Base-by-base conservation (phyloP, 2,888 invertebrate genomes). In the Zelleria hepariella region DNA sequence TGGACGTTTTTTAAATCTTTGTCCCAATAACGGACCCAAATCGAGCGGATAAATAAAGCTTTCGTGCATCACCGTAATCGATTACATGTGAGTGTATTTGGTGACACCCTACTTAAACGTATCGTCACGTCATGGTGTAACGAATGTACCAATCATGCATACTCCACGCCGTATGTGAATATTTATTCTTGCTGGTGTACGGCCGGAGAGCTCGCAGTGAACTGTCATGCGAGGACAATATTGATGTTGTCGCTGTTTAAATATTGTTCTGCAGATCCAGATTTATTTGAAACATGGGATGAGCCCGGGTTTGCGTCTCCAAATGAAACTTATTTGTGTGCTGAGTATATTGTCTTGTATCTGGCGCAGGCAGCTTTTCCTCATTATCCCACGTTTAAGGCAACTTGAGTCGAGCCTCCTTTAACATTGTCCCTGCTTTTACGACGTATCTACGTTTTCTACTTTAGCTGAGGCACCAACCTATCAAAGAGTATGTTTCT, bases 221-320 rank as follows among this genome's bases (percentile, higher is more conserved):
- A 23, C 55, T 27, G 55, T 56, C 55, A 56, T 27, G 18, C 23
- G 57, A 24, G 54, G 18, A 55, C 60, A 57, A 57, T 60, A 60
- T 60, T 60, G 55, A 60, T 60, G 57, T 52, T 55, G 56, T 59
- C 47, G 53, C 51, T 60, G 51, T 57, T 59, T 59, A 59, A 59
- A 59, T 59, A 48, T 59, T 26, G 56, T 53, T 53, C 53, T 25
- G 53, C 23, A 53, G 53, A 53, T 53, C 6, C 15, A 53, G 53
- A 53, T 53, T 53, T 53, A 53, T 26, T 53, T 53, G 25, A 20
- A 24, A 8, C 20, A 23, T 8, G 25, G 24, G 24, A 53, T 53
- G 53, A 23, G 25, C 53, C n/a, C 53, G 25, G 24, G 15, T 25
- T 23, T 53, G 15, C 6, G 24, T 23, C 53, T 53, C 53, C 7